Conservation (phyloP, 1,140 invertebrate genomes). For the Diachasmimorpha longicaudata region DNA sequence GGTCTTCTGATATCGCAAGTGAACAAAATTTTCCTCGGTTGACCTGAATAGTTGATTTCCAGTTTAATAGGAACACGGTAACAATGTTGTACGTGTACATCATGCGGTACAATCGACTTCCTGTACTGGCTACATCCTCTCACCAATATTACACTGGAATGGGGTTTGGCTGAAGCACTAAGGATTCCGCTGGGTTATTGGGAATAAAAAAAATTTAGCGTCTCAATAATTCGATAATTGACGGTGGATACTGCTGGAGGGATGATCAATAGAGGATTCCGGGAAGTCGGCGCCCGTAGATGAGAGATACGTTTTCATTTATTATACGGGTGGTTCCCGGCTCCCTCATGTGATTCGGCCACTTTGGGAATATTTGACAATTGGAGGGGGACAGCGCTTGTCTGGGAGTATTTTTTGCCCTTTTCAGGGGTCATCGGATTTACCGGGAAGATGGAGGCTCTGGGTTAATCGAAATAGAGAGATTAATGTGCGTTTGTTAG, state of each 20-base stretch:
- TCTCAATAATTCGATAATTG: not conserved
- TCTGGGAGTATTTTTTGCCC: not conserved
- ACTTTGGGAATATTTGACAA: constrained; percentile 10
- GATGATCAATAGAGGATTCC: not conserved
- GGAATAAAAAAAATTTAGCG: not conserved
- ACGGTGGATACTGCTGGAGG: not conserved
- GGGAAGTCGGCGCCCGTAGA: not conserved
- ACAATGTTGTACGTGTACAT: constrained; percentile 5
- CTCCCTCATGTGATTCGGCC: constrained; percentile 18
- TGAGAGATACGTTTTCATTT: not conserved
- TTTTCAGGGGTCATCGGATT: not conserved
- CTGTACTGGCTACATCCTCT: constrained; percentile 53
- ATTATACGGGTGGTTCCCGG: constrained; percentile 18
- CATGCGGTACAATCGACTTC: constrained; percentile 55
- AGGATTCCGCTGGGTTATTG: constrained; percentile 38
- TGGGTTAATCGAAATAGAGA: not conserved
- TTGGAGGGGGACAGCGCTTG: not conserved
- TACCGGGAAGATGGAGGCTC: not conserved
- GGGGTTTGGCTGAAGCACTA: constrained; percentile 36
- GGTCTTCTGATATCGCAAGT: not conserved
- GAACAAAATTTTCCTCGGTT: not conserved
- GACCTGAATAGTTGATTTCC: constrained; percentile 5
- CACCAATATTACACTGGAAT: constrained; percentile 32
- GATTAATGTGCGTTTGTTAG: not conserved
- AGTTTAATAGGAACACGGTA: not conserved